Evolutionary conservation across 2,888 invertebrate species (phyloP).

Genomic region (Calliopum simillimum): DNA sequence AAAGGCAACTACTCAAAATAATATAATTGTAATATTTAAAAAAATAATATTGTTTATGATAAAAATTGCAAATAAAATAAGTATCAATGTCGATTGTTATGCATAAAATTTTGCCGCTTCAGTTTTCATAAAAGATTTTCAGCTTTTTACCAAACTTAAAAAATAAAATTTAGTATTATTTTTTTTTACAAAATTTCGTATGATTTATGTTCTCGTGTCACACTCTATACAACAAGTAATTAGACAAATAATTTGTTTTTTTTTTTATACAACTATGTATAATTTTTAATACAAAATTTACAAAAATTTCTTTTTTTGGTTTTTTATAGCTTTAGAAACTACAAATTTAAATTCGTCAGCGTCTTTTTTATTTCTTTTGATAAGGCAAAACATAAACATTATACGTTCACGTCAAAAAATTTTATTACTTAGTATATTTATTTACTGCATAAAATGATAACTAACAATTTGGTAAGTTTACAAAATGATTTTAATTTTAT

Average conservation of each 20-base stretch:
- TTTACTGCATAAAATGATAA: too few relatives aligned
- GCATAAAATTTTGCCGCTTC: neutral
- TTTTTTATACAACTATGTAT: conserved; percentile 12
- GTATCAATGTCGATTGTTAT: neutral
- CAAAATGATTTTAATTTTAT: too few relatives aligned
- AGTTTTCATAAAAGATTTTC: neutral
- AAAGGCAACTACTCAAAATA: conserved; percentile 53
- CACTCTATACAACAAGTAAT: conserved; percentile 18
- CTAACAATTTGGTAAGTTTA: too few relatives aligned
- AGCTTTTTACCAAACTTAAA: too few relatives aligned
- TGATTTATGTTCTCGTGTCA: conserved; percentile 11
- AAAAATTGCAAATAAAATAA: neutral
- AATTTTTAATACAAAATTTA: conserved; percentile 25
- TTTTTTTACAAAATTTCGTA: conserved; percentile 38
- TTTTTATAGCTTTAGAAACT: conserved; percentile 20
- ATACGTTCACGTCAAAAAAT: too few relatives aligned
- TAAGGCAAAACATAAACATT: conserved; percentile 42
- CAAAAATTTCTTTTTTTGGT: conserved; percentile 21
- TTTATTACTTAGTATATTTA: too few relatives aligned
- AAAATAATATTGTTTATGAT: neutral
- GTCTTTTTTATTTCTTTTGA: conserved; percentile 17
- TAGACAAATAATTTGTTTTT: conserved; percentile 11
- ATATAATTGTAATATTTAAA: conserved; percentile 33
- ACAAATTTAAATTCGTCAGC: conserved; percentile 5
- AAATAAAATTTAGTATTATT: too few relatives aligned